These are phyloP conservation scores for Catocala fraxini DNA, from an alignment of 2,888 invertebrate species.

Conservation along the genomic window DNA sequence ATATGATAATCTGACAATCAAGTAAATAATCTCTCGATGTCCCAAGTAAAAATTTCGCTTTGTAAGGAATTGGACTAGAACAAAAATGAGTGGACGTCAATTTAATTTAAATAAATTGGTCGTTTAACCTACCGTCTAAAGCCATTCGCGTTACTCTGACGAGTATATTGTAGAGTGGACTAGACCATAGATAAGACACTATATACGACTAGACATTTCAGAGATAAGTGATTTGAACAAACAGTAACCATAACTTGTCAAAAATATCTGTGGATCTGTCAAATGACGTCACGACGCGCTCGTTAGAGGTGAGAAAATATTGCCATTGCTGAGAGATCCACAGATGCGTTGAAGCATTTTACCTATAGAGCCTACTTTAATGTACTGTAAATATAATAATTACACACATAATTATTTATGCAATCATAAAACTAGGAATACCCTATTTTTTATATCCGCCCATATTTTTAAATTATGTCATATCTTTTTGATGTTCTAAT, in stretches of 20 bases:
- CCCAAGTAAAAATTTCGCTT: too few relatives aligned
- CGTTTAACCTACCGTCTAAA: conserved; percentile 9
- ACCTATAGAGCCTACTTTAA: conserved; percentile 4
- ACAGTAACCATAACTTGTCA: conserved; percentile 3
- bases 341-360: conserved; percentile 8
- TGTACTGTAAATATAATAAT: conserved; percentile 44
- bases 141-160: conserved; percentile 44
- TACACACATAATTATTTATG: conserved; percentile 23
- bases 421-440: conserved; percentile 10
- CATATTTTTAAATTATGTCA: conserved; percentile 28
- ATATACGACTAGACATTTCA: conserved; percentile 28
- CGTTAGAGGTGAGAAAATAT: background rate
- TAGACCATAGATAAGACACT: conserved; percentile 36
- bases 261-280: conserved; percentile 7
- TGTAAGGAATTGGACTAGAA: too few relatives aligned
- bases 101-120: background rate
- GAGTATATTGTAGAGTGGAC: conserved; percentile 41
- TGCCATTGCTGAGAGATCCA: conserved; percentile 8
- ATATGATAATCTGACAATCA: too few relatives aligned
- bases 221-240: conserved; percentile 22
- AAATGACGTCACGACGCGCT: conserved; percentile 1
- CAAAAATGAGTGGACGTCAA: too few relatives aligned
- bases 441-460: conserved; percentile 37
- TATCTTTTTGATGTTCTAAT: conserved; percentile 24
- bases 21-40: too few relatives aligned